Conservation (phyloP, 2,113 vertebrate genomes). For the Oryzias woworae region DNA sequence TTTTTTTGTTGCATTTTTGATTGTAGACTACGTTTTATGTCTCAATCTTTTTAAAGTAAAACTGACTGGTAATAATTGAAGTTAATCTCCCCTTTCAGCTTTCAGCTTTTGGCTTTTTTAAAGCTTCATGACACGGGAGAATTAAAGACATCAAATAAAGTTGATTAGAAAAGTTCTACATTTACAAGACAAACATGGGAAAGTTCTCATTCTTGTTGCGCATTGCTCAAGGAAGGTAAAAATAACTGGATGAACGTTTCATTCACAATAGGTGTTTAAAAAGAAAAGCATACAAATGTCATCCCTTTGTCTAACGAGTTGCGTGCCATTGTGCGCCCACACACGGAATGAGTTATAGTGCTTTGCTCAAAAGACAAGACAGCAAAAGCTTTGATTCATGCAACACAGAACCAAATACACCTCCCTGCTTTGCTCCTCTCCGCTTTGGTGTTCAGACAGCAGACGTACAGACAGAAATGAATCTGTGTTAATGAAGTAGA, state of each 20-base stretch:
- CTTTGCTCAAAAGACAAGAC: slow-evolving; percentile 17
- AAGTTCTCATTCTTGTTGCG: no score
- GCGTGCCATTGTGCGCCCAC: slow-evolving; percentile 35
- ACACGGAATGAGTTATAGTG: slow-evolving; percentile 12
- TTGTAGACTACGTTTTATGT: no score
- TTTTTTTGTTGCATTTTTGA: no score
- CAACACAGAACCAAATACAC: slow-evolving; percentile 41
- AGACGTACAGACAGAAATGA: slow-evolving; percentile 47
- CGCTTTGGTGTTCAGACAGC: slow-evolving; percentile 25
- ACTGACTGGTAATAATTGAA: no score
- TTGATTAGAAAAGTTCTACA: no score
- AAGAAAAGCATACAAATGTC: not conserved
- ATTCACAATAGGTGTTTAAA: not conserved
- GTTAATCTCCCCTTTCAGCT: no score
- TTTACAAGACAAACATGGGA: no score
- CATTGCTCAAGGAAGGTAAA: no score
- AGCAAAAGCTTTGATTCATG: slow-evolving; percentile 31
- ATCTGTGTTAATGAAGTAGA: slow-evolving; percentile 67
- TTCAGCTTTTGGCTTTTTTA: no score
- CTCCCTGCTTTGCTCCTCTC: slow-evolving; percentile 1
- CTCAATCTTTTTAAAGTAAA: no score
- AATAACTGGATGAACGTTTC: not conserved
- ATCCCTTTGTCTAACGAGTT: slow-evolving; percentile 3
- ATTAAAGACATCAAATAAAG: no score
- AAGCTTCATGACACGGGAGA: no score